Evolutionary conservation across 2,797 vertebrate genomes (phyloP).

Genomic region (Semaprochilodus insignis): DNA sequence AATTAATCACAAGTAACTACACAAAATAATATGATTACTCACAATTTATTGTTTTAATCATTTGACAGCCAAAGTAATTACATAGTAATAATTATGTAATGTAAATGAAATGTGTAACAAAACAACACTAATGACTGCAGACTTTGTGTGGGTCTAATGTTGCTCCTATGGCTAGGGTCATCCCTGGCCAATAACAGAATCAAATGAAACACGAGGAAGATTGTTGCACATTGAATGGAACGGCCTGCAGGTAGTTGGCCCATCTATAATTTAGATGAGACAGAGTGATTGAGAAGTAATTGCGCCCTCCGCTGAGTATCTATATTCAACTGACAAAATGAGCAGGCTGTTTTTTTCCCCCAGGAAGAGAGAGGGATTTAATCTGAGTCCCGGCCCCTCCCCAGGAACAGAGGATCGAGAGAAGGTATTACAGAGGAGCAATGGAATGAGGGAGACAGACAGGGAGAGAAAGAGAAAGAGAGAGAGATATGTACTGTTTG

Average conservation of each 20-base stretch:
- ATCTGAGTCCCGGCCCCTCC: conserved; percentile 39
- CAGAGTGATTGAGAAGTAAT: conserved; percentile 54
- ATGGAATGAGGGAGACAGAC: conserved; percentile 22
- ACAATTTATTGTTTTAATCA: background rate
- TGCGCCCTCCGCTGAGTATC: conserved; percentile 45
- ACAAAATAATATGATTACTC: background rate
- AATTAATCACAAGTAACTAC: background rate
- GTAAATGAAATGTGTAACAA: background rate
- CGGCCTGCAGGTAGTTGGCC: conserved; percentile 35
- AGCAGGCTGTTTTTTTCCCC: conserved; percentile 27
- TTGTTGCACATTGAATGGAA: conserved; percentile 34
- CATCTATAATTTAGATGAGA: conserved; percentile 58
- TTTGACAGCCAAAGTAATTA: background rate
- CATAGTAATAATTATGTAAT: background rate
- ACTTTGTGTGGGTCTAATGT: background rate
- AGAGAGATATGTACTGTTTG: conserved; percentile 30
- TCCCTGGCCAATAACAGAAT: conserved; percentile 31
- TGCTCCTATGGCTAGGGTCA: background rate
- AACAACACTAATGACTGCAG: background rate
- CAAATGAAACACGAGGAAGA: conserved; percentile 7
- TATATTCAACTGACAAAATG: conserved; percentile 54
- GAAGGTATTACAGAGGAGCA: conserved; percentile 65
- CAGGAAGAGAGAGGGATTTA: conserved; percentile 36
- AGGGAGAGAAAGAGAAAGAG: background rate
- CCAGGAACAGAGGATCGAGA: conserved; percentile 39